A percentile compares a stretch with the other conserved stretches of the same genome.
Conservation (phyloP, 2,888 invertebrate genomes). For the Euproctis similis region DNA sequence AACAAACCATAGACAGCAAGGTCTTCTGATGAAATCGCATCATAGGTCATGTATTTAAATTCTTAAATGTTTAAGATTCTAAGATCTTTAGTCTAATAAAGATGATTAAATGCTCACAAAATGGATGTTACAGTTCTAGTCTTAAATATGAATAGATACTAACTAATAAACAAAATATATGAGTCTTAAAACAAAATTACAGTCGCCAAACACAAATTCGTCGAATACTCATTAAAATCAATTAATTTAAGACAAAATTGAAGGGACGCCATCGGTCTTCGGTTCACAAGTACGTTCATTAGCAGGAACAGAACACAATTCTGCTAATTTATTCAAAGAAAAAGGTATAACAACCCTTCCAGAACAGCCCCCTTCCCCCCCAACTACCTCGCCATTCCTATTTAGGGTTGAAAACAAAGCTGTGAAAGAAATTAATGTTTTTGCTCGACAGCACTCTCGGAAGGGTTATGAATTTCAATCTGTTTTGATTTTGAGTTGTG, state of each 20-base stretch:
- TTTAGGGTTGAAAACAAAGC: conserved; percentile 10
- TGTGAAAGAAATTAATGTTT: conserved; percentile 10
- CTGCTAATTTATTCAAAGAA: conserved; percentile 67
- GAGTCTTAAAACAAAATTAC: no score
- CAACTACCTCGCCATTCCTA: no score
- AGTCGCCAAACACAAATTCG: conserved; percentile 9
- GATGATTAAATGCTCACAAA: no score
- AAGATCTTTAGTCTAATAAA: no score
- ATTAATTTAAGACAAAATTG: conserved; percentile 52
- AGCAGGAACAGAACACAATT: conserved; percentile 52
- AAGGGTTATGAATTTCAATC: conserved; percentile 4
- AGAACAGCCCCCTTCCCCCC: conserved; percentile 22
- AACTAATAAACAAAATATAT: no score
- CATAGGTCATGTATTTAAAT: no score
- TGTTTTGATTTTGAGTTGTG: no score
- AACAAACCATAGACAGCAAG: no score
- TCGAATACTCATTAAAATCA: conserved; percentile 39
- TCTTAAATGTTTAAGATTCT: no score
- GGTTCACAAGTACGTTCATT: conserved; percentile 62
- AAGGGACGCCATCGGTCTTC: conserved; percentile 20
- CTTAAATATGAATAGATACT: no score
- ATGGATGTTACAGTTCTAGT: no score
- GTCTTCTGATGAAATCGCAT: no score
- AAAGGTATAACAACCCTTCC: conserved; percentile 35
- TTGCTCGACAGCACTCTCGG: conserved; percentile 3